phyloP scores from a whole-genome alignment of 2,113 vertebrate species.

The Zosterops lateralis region DNA sequence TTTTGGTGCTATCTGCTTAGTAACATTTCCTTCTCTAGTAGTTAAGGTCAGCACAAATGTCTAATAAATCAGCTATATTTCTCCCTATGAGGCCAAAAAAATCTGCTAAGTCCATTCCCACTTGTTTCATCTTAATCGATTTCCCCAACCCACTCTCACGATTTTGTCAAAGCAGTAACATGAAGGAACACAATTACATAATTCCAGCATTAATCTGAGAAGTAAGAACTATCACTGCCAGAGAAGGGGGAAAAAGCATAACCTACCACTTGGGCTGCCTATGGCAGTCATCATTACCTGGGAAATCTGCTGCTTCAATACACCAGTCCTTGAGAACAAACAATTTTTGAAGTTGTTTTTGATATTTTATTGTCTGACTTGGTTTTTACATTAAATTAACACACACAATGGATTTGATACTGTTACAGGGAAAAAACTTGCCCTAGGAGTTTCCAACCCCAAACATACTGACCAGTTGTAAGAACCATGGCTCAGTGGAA shows the following conservation, averaged over 20 bases:
- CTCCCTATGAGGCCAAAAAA: neutral
- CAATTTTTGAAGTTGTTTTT: neutral
- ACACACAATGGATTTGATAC: neutral
- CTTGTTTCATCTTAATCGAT: neutral
- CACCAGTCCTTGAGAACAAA: neutral
- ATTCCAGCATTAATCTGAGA: neutral
- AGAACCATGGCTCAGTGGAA: neutral
- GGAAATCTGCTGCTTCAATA: neutral
- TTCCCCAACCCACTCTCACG: neutral
- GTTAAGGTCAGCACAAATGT: neutral
- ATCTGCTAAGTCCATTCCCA: neutral
- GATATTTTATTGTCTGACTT: conserved; percentile 18
- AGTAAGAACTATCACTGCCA: neutral
- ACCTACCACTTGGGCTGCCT: neutral
- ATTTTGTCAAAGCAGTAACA: neutral
- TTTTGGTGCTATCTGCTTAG: neutral
- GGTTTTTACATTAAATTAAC: conserved; percentile 18
- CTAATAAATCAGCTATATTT: neutral
- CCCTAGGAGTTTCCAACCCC: neutral
- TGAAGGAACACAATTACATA: neutral
- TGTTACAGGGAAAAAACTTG: neutral
- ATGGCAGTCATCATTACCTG: neutral
- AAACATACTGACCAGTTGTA: neutral
- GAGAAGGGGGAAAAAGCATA: neutral
- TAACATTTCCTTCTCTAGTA: neutral